Conservation (phyloP, 2,888 invertebrate species). For the Hirtodrosophila trivittata region DNA sequence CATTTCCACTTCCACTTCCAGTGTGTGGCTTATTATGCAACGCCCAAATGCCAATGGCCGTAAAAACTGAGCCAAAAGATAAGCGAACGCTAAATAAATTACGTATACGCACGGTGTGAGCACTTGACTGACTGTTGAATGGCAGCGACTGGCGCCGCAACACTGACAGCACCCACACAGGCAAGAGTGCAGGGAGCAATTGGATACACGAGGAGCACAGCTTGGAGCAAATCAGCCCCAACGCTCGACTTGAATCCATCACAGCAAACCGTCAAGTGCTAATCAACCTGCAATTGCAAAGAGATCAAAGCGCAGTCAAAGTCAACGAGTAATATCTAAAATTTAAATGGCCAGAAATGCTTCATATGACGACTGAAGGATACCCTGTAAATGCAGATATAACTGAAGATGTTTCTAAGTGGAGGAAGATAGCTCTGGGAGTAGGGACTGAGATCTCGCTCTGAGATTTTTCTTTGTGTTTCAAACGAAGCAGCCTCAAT, state of each 20-base stretch:
- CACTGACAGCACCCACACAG: not conserved
- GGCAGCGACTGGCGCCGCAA: too few species aligned
- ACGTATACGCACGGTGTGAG: slow-evolving; percentile 49
- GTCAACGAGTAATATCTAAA: not conserved
- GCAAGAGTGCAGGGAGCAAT: not conserved
- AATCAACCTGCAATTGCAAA: slow-evolving; percentile 7
- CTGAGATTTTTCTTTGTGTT: too few species aligned
- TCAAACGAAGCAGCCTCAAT: too few species aligned
- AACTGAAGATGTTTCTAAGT: not conserved
- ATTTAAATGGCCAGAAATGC: not conserved
- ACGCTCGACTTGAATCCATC: not conserved
- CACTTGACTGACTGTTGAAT: slow-evolving; percentile 1
- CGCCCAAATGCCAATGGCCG: slow-evolving; percentile 38
- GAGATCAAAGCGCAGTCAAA: slow-evolving; percentile 4
- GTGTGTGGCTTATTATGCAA: slow-evolving; percentile 46
- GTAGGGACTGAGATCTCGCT: too few species aligned
- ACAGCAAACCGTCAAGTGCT: not conserved
- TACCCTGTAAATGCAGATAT: not conserved
- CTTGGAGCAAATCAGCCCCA: not conserved
- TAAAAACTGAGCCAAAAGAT: slow-evolving; percentile 28
- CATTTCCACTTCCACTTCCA: not conserved
- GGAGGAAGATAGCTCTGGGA: too few species aligned
- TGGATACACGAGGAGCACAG: fast-evolving
- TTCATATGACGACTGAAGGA: not conserved
- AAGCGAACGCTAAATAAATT: slow-evolving; percentile 46